These are phyloP conservation scores for Sinhomidia bicolor DNA, from an alignment of 2,888 invertebrate species.

Conservation along the genomic window DNA sequence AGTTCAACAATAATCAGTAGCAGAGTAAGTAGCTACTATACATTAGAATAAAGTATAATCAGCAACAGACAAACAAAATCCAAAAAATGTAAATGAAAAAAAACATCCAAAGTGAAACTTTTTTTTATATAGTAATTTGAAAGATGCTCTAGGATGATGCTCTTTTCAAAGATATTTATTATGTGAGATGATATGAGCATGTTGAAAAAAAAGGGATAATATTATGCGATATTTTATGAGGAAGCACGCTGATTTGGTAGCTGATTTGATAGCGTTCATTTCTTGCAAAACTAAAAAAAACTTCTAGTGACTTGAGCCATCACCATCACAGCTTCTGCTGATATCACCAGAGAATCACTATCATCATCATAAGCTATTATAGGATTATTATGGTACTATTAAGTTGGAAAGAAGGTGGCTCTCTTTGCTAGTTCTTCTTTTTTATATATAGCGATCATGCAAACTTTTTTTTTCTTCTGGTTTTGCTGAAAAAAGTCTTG, in stretches of 20 bases:
- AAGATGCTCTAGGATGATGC: conserved; percentile 48
- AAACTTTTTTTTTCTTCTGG: conserved; percentile 19
- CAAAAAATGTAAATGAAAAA: background rate
- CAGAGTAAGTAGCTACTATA: background rate
- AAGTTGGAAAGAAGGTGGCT: conserved; percentile 5
- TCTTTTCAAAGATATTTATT: conserved; percentile 52
- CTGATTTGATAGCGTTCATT: conserved; percentile 8
- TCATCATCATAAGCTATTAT: conserved; percentile 54
- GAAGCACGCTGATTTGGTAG: conserved; percentile 61
- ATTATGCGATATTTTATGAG: conserved; percentile 65
- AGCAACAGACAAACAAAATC: too few relatives aligned
- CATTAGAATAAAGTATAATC: background rate
- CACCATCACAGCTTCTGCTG: too few relatives aligned
- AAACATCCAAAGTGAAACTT: conserved; percentile 60
- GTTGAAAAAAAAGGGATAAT: conserved; percentile 50
- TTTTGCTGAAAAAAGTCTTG: conserved; percentile 58
- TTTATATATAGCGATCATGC: background rate
- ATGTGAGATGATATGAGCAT: conserved; percentile 49
- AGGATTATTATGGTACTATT: conserved; percentile 37
- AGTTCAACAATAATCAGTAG: too few relatives aligned
- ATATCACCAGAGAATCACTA: conserved; percentile 8
- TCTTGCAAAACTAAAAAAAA: background rate
- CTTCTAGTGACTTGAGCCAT: background rate
- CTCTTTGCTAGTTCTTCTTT: too few relatives aligned
- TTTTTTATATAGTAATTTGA: conserved; percentile 67